These are phyloP conservation scores for Austrofundulus limnaeus DNA, from an alignment of 2,113 vertebrate species.

Conservation along the genomic window DNA sequence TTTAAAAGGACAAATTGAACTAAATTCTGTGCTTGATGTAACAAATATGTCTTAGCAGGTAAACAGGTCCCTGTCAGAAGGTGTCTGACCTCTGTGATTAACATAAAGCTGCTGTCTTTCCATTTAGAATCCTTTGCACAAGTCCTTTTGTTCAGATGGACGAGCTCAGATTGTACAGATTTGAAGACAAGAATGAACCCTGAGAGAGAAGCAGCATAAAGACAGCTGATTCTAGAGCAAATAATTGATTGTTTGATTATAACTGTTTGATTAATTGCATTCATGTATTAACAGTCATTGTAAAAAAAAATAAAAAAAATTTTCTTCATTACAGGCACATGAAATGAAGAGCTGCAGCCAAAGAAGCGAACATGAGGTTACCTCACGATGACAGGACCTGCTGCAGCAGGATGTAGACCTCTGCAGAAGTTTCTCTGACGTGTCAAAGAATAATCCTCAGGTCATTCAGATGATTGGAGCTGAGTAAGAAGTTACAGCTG, in stretches of 20 bases:
- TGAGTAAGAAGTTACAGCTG: too few species aligned
- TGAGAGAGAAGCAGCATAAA: slow-evolving; percentile 12
- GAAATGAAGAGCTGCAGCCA: background rate
- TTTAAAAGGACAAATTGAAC: background rate
- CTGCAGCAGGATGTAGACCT: too few species aligned
- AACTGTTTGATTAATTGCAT: background rate
- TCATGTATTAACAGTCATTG: too few species aligned
- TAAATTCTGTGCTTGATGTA: background rate
- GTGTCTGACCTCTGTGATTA: slow-evolving; percentile 44
- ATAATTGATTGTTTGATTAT: background rate
- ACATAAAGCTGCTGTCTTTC: slow-evolving; percentile 54
- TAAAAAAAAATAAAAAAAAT: background rate
- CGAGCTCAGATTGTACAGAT: slow-evolving; percentile 14
- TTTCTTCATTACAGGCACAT: background rate
- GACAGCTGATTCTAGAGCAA: slow-evolving; percentile 1
- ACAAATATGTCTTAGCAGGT: slow-evolving; percentile 11
- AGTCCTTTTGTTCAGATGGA: slow-evolving; percentile 15
- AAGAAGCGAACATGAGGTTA: background rate
- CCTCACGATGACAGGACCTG: too few species aligned
- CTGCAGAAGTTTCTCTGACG: too few species aligned
- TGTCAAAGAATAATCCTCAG: too few species aligned
- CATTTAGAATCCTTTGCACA: slow-evolving; percentile 41
- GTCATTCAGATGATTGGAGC: too few species aligned
- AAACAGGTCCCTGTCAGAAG: slow-evolving; percentile 37
- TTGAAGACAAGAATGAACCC: slow-evolving; percentile 43